Percentiles rank a stretch among this genome's conserved stretches.
Evolutionary conservation across 1,140 invertebrate genomes (phyloP).

Genomic region (Drosophila orosa): DNA sequence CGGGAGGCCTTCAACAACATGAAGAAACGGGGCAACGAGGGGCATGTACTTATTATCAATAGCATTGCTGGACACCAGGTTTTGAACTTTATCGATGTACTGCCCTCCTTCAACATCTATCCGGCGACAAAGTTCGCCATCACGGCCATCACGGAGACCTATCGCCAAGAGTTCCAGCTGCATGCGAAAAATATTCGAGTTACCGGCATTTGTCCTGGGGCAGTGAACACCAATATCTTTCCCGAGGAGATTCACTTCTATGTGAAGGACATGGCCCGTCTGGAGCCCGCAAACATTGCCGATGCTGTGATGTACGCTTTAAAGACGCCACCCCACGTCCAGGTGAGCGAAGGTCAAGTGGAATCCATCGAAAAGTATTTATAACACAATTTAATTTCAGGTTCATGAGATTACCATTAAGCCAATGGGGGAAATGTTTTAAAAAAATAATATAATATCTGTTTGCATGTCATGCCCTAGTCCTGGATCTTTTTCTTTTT

Average conservation of each 20-base stretch:
- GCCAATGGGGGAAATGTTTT: slow-evolving; percentile 83
- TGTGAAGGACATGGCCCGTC: slow-evolving; percentile 70
- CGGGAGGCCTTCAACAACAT: slow-evolving; percentile 88
- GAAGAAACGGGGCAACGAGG: slow-evolving; percentile 87
- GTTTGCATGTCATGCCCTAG: no score
- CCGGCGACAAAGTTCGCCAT: slow-evolving; percentile 87
- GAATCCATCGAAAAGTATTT: not conserved
- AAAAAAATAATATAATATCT: not conserved
- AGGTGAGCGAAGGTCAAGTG: slow-evolving; percentile 71
- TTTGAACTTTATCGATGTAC: slow-evolving; percentile 78
- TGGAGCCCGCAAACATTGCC: slow-evolving; percentile 85
- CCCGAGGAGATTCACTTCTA: slow-evolving; percentile 70
- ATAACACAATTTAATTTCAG: slow-evolving; percentile 46
- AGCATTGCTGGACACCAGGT: slow-evolving; percentile 83
- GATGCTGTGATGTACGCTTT: slow-evolving; percentile 87
- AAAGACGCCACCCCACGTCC: slow-evolving; percentile 86
- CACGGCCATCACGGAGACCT: slow-evolving; percentile 86
- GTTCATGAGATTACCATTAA: slow-evolving; percentile 84
- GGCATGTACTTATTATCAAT: slow-evolving; percentile 86
- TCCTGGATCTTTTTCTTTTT: not conserved
- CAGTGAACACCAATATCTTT: slow-evolving; percentile 87
- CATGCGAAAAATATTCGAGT: slow-evolving; percentile 86
- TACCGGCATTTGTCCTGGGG: slow-evolving; percentile 86
- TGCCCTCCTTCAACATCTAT: slow-evolving; percentile 85
- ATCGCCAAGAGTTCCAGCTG: slow-evolving; percentile 86